Conservation (phyloP, 2,113 vertebrate genomes). For the Pluvialis apricaria region DNA sequence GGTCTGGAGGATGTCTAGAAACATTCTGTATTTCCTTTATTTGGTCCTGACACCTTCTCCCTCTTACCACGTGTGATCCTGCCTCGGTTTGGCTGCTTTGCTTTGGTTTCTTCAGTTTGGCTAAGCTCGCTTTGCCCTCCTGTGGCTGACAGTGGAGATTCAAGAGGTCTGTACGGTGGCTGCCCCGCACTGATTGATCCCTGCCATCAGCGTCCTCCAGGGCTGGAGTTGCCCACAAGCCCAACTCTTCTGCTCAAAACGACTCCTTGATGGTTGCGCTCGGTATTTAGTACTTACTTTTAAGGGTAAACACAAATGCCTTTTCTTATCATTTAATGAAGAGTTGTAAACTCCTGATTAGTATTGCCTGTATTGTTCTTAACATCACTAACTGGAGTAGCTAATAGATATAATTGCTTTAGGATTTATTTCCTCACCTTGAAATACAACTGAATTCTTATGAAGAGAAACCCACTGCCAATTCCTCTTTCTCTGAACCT, state of each 20-base stretch:
- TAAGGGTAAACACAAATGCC: neutral
- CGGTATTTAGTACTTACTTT: neutral
- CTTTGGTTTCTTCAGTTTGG: neutral
- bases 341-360: neutral
- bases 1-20: neutral
- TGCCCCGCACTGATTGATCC: neutral
- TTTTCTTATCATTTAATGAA: neutral
- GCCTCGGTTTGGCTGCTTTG: neutral
- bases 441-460: neutral
- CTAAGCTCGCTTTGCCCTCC: slow-evolving; percentile 29
- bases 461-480: neutral
- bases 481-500: neutral
- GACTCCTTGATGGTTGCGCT: accelerated
- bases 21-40: neutral
- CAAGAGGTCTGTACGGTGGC: neutral
- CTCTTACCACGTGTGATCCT: neutral
- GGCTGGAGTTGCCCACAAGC: neutral
- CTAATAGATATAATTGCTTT: neutral
- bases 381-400: neutral
- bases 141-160: slow-evolving; percentile 25
- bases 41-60: neutral
- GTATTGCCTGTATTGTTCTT: neutral
- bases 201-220: neutral
- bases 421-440: neutral
- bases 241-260: neutral